Base-by-base conservation (phyloP, 2,888 invertebrate genomes). In the Dorcus parallelipipedus region DNA sequence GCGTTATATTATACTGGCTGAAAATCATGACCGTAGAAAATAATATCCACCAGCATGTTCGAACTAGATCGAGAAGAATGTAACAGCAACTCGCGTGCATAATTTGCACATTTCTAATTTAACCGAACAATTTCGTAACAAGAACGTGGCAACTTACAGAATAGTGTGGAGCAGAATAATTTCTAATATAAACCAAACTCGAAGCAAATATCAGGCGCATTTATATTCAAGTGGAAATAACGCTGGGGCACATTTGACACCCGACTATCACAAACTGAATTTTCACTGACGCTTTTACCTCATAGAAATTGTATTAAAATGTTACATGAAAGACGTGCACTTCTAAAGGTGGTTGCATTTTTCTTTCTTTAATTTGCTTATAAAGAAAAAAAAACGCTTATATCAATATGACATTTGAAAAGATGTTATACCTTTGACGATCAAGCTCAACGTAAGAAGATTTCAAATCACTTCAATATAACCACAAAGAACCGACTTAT, bases 241-340 rank as follows among this genome's bases (percentile, higher is more conserved):
- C 10, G 41, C n/a, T 3, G 9, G 45, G n/a, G 20, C 23, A 20
- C 45, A 45, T 20, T 45, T 45, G n/a, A 45, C 9, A 10, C 23
- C 45, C 17, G 20, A 45, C 45, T 10, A 45, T 10, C 45, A 9
- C 23, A 10, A 45, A 45, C 14, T 20, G 9, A 20, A 45, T 45
- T 45, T 45, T 6, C 45, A 45, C 45, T 10, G 45, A 20, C 9
- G n/a, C 45, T 45, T 9, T 45, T 23, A 10, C 23, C 45, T 45
- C 45, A 45, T 45, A 45, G 17, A 45, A 45, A 45, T 45, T 45
- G 45, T 45, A 45, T 45, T 23, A 45, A 45, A 45, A 45, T 45
- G 45, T 45, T 45, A 23, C 20, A 45, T 45, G 20, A 45, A 45
- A 6, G 45, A 45, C 23, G 45, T 45, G 14, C 9, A 20, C 9